Percentiles rank a stretch among this genome's conserved stretches.
phyloP scores from a whole-genome alignment of 2,113 vertebrate genomes.

The Suncus etruscus region DNA sequence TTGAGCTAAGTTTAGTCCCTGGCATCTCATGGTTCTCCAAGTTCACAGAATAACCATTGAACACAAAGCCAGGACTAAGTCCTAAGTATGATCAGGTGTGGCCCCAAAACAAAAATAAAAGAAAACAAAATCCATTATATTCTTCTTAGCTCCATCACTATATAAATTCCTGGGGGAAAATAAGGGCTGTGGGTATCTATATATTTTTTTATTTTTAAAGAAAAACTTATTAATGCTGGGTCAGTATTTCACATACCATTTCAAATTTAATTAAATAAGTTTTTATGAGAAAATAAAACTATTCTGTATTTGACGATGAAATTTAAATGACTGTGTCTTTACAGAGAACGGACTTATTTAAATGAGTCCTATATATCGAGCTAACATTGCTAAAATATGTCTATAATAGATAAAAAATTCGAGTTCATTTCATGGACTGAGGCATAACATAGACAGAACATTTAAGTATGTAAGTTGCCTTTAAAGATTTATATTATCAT shows the following conservation, averaged over 20 bases:
- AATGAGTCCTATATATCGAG: slow-evolving; percentile 13
- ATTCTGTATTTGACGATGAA: no score
- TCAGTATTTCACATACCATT: background rate
- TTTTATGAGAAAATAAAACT: no score
- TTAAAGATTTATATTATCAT: background rate
- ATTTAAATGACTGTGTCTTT: no score
- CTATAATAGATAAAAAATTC: background rate
- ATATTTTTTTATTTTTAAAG: no score
- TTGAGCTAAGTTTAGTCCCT: no score
- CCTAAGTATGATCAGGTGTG: no score
- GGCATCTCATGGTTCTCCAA: no score
- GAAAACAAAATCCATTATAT: background rate
- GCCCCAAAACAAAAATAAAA: no score
- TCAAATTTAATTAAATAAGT: background rate
- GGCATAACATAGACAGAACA: background rate
- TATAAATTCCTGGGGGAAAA: background rate
- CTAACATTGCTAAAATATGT: background rate
- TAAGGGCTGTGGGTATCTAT: no score
- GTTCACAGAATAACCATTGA: no score
- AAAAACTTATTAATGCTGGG: background rate
- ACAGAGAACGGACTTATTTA: background rate
- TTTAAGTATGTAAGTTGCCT: background rate
- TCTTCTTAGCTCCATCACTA: background rate
- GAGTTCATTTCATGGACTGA: background rate
- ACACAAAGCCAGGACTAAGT: no score